Percentiles rank a stretch among this genome's conserved stretches.
Evolutionary conservation across 2,888 invertebrate species (phyloP).

Genomic region (Sabellastarte sp.): DNA sequence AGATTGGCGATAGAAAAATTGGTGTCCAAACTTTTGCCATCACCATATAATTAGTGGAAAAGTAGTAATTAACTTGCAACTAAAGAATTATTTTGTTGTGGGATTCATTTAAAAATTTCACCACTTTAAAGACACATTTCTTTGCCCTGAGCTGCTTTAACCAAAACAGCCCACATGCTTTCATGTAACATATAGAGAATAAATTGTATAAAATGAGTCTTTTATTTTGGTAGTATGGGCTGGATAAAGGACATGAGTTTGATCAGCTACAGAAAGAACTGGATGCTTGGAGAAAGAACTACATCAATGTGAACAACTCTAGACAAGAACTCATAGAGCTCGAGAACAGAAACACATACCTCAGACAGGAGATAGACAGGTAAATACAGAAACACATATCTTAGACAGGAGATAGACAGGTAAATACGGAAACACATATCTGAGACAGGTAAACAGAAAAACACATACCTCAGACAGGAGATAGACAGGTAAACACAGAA

Average conservation of each 20-base stretch:
- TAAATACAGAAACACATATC: slow-evolving; percentile 38
- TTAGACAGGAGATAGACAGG: slow-evolving; percentile 27
- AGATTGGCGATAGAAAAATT: no score
- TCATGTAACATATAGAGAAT: no score
- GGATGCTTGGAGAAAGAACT: slow-evolving; percentile 21
- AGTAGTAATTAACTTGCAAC: no score
- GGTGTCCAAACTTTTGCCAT: no score
- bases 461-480: slow-evolving; percentile 41
- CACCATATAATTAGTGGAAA: no score
- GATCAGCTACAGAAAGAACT: slow-evolving; percentile 19
- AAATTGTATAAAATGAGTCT: not conserved
- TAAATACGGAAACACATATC: slow-evolving; percentile 38
- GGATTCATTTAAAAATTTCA: no score
- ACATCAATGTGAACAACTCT: slow-evolving; percentile 12
- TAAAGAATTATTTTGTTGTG: no score
- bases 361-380: slow-evolving; percentile 27
- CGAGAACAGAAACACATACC: slow-evolving; percentile 38
- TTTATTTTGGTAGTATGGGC: not conserved
- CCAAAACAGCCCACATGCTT: no score
- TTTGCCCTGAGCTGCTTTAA: no score
- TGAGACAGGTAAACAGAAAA: slow-evolving; percentile 12
- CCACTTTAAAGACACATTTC: no score
- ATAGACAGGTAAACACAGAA: slow-evolving; percentile 18
- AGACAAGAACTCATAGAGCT: slow-evolving; percentile 2
- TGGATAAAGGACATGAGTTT: slow-evolving; percentile 5